Percentiles rank a stretch among this genome's conserved stretches.
These are phyloP conservation scores for Anhinga rufa DNA, from an alignment of 2,113 vertebrate species.

Conservation along the genomic window DNA sequence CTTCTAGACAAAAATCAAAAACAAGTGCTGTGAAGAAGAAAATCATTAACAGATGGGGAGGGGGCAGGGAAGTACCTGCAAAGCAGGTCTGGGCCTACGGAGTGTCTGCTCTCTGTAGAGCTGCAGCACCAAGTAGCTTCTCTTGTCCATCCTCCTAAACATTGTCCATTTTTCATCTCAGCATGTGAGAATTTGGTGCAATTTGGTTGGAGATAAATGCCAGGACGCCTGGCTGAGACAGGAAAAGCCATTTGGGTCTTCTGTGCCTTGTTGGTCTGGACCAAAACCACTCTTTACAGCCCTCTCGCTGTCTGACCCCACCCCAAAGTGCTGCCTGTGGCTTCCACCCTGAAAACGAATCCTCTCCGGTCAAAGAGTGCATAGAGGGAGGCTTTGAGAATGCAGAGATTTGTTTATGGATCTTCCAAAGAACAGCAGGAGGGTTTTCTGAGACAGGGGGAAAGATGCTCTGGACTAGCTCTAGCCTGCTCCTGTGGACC, in stretches of 20 bases:
- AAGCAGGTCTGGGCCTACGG: neutral
- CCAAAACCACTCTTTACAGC: too few species aligned
- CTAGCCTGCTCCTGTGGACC: too few species aligned
- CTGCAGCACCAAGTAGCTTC: fast-evolving
- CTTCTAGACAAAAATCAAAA: neutral
- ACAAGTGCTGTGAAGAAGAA: neutral
- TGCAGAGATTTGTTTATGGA: neutral
- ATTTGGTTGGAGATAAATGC: neutral
- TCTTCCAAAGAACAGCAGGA: neutral
- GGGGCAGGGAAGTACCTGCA: neutral
- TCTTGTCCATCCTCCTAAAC: fast-evolving
- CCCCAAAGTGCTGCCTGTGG: neutral
- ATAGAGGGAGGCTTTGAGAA: neutral
- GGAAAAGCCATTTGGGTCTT: neutral
- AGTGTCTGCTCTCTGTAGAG: fast-evolving
- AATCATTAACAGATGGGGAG: neutral
- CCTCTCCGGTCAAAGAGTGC: neutral
- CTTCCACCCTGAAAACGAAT: neutral
- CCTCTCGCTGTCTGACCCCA: neutral
- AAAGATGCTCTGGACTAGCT: neutral
- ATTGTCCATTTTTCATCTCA: fast-evolving
- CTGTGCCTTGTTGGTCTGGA: neutral
- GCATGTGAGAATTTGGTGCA: fast-evolving
- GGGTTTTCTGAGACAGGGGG: neutral
- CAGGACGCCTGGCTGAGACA: neutral